These are phyloP conservation scores for Mycetomoellerius zeteki DNA, from an alignment of 1,140 invertebrate genomes.

Conservation along the genomic window DNA sequence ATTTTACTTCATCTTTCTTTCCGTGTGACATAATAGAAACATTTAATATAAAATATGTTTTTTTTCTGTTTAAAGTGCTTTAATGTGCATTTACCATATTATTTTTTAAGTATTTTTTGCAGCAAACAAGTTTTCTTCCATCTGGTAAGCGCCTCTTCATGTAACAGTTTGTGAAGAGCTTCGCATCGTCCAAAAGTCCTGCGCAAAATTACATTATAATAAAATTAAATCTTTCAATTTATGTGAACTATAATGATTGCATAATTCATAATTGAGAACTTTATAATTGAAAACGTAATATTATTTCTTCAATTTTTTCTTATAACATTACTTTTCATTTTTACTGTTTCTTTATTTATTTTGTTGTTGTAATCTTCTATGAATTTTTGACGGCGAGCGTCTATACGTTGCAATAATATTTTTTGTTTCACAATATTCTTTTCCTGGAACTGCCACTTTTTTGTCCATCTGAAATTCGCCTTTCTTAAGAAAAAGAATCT, in stretches of 20 bases:
- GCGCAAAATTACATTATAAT: slow-evolving; percentile 14
- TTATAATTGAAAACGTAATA: neutral
- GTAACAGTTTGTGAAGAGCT: slow-evolving; percentile 70
- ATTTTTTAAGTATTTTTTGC: slow-evolving; percentile 35
- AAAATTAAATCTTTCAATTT: slow-evolving; percentile 1
- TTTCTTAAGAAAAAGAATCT: no score
- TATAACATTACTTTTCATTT: slow-evolving; percentile 74
- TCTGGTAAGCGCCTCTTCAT: slow-evolving; percentile 53
- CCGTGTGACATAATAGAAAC: neutral
- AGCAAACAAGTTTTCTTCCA: slow-evolving; percentile 63
- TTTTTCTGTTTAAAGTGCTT: slow-evolving; percentile 9
- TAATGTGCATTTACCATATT: slow-evolving; percentile 31
- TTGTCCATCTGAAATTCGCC: slow-evolving; percentile 75
- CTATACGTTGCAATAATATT: slow-evolving; percentile 62
- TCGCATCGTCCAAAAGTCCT: slow-evolving; percentile 68
- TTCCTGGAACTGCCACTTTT: slow-evolving; percentile 73
- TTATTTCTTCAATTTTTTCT: slow-evolving; percentile 20
- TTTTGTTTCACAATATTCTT: slow-evolving; percentile 75
- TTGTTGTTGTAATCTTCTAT: slow-evolving; percentile 78
- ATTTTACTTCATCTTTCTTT: neutral
- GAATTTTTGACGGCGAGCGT: slow-evolving; percentile 69
- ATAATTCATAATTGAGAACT: slow-evolving; percentile 3
- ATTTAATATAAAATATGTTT: slow-evolving; percentile 42
- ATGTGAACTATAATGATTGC: neutral
- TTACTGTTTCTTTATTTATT: slow-evolving; percentile 71